Conservation (phyloP, 2,888 invertebrate species). For the Biston betularia region DNA sequence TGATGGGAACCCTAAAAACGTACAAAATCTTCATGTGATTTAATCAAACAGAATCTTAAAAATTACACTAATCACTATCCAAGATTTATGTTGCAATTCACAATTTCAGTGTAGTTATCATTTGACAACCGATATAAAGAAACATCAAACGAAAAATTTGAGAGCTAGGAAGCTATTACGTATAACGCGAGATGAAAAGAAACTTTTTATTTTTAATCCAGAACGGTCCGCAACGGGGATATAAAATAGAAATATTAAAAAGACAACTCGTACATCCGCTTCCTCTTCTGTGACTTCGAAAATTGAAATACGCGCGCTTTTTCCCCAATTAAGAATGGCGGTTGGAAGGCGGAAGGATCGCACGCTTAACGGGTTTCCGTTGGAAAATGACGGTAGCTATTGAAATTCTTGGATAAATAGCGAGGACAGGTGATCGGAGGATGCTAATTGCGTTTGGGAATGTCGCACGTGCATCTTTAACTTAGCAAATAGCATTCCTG, state of each 20-base stretch:
- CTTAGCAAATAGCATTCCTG: slow-evolving; percentile 3
- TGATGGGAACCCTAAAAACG: background rate
- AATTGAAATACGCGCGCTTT: slow-evolving; percentile 62
- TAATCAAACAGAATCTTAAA: slow-evolving; percentile 21
- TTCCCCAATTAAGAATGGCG: slow-evolving; percentile 62
- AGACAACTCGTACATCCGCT: slow-evolving; percentile 79
- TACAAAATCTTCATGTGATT: slow-evolving; percentile 10
- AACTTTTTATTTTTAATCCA: slow-evolving; percentile 74
- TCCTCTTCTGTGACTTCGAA: slow-evolving; percentile 64
- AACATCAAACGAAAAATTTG: slow-evolving; percentile 68
- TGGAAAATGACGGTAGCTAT: slow-evolving; percentile 54
- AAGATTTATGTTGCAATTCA: slow-evolving; percentile 37
- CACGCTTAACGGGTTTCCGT: slow-evolving; percentile 75
- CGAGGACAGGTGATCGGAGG: slow-evolving; percentile 38
- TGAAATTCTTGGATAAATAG: slow-evolving; percentile 34
- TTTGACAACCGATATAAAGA: slow-evolving; percentile 53
- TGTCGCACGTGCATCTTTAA: slow-evolving; percentile 13
- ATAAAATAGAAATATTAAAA: slow-evolving; percentile 80
- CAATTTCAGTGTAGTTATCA: slow-evolving; percentile 41
- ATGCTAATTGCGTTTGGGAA: slow-evolving; percentile 26
- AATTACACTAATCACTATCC: slow-evolving; percentile 7
- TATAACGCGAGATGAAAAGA: slow-evolving; percentile 74
- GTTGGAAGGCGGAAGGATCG: slow-evolving; percentile 55
- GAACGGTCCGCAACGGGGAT: slow-evolving; percentile 64
- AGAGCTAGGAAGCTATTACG: slow-evolving; percentile 66